Conservation (phyloP, 2,113 vertebrate species). For the Hemiscyllium ocellatum region DNA sequence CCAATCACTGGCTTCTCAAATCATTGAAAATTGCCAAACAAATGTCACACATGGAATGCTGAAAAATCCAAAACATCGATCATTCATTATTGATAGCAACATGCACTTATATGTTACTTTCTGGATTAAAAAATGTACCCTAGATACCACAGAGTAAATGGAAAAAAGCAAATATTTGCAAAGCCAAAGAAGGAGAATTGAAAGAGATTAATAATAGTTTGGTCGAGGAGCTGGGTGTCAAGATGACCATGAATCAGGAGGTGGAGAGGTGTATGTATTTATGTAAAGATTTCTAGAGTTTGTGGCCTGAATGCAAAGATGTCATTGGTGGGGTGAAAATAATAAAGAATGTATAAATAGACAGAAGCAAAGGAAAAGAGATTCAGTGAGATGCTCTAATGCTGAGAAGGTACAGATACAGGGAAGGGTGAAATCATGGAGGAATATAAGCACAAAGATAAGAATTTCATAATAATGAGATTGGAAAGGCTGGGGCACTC, state of each 20-base stretch:
- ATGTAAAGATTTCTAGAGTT: neutral
- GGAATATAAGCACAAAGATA: neutral
- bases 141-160: no score
- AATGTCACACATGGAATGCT: neutral
- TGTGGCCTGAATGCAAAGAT: neutral
- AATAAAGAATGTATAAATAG: neutral
- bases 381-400: neutral
- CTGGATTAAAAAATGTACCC: neutral
- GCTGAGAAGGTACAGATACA: neutral
- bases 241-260: neutral
- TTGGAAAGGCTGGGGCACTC: neutral
- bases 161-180: neutral
- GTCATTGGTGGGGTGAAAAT: no score
- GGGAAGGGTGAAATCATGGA: neutral
- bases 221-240: neutral
- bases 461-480: neutral
- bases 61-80: neutral
- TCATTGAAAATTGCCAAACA: neutral
- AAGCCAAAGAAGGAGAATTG: neutral
- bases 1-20: neutral
- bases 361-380: neutral
- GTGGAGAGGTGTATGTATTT: neutral
- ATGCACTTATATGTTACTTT: neutral
- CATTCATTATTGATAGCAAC: neutral
- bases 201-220: neutral